A percentile compares a stretch with the other conserved stretches of the same genome.
Evolutionary conservation across 2,113 vertebrate genomes (phyloP).

Genomic region (Ranitomeya variabilis): DNA sequence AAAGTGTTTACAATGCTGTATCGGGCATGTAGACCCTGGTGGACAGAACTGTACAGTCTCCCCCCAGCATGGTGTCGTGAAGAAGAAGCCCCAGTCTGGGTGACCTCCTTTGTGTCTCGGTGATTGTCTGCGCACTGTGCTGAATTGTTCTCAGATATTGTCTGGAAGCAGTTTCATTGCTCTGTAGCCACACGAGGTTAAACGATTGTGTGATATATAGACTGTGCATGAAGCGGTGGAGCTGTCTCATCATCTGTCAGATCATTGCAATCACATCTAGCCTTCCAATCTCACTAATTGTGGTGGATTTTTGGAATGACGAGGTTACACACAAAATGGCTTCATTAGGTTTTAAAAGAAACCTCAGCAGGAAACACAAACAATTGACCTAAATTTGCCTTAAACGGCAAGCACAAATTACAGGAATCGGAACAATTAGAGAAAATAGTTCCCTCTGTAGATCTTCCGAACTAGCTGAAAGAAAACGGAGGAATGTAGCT

Average conservation of each 20-base stretch:
- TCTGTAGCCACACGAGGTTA: slow-evolving; percentile 20
- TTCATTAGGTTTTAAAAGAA: slow-evolving; percentile 54
- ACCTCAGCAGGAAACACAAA: slow-evolving; percentile 54
- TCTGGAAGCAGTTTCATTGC: slow-evolving; percentile 20
- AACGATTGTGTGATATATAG: slow-evolving; percentile 7
- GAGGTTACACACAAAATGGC: slow-evolving; percentile 57
- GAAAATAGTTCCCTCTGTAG: slow-evolving; percentile 51
- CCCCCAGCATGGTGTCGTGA: neutral
- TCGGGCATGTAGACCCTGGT: neutral
- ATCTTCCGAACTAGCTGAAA: slow-evolving; percentile 23
- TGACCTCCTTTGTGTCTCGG: neutral
- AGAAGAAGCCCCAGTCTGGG: neutral
- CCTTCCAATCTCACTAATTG: slow-evolving; percentile 42
- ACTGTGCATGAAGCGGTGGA: neutral
- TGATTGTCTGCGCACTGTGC: neutral
- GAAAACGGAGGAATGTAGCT: slow-evolving; percentile 31
- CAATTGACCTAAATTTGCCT: slow-evolving; percentile 58
- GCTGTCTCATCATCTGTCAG: slow-evolving; percentile 42
- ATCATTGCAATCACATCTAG: slow-evolving; percentile 45
- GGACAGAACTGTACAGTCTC: neutral
- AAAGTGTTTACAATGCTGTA: neutral
- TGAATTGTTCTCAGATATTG: slow-evolving; percentile 14
- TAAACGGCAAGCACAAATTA: slow-evolving; percentile 55
- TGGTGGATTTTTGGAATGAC: slow-evolving; percentile 53
- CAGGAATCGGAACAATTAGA: slow-evolving; percentile 57